These are phyloP conservation scores for Batillaria attramentaria DNA, from an alignment of 1,140 invertebrate species.

Conservation along the genomic window DNA sequence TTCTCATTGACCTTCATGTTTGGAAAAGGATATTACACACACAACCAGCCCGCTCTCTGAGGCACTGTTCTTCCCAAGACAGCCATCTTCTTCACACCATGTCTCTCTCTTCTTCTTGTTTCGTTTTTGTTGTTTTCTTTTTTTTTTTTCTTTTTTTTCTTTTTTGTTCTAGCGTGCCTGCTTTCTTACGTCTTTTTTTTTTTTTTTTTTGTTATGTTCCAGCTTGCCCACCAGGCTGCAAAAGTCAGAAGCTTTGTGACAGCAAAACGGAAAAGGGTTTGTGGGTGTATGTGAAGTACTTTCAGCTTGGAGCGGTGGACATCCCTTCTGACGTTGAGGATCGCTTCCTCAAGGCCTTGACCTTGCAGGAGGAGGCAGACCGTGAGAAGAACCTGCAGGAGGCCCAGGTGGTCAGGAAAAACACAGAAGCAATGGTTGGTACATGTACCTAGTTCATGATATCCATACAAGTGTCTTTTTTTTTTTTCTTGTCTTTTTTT, in stretches of 20 bases:
- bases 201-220: not conserved
- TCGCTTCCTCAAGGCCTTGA: slow-evolving; percentile 55
- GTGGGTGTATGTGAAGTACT: slow-evolving; percentile 63
- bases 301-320: slow-evolving; percentile 56
- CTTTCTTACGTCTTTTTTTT: too few species aligned
- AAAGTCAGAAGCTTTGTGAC: slow-evolving; percentile 39
- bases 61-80: too few species aligned
- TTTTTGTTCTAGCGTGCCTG: too few species aligned
- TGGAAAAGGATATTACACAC: too few species aligned
- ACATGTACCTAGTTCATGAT: too few species aligned
- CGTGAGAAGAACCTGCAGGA: slow-evolving; percentile 58
- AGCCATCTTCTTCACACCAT: too few species aligned
- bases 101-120: too few species aligned
- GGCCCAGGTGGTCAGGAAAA: slow-evolving; percentile 59
- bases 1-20: too few species aligned
- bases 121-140: not conserved
- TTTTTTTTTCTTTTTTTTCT: not conserved
- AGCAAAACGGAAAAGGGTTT: slow-evolving; percentile 55
- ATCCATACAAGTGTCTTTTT: not conserved
- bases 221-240: slow-evolving; percentile 57
- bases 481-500: not conserved
- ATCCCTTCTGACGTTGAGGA: slow-evolving; percentile 59
- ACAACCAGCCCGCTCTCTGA: too few species aligned
- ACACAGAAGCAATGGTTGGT: slow-evolving; percentile 43
- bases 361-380: slow-evolving; percentile 56